phyloP scores from a whole-genome alignment of 2,888 invertebrate genomes.

The Sphecodes monilicornis region DNA sequence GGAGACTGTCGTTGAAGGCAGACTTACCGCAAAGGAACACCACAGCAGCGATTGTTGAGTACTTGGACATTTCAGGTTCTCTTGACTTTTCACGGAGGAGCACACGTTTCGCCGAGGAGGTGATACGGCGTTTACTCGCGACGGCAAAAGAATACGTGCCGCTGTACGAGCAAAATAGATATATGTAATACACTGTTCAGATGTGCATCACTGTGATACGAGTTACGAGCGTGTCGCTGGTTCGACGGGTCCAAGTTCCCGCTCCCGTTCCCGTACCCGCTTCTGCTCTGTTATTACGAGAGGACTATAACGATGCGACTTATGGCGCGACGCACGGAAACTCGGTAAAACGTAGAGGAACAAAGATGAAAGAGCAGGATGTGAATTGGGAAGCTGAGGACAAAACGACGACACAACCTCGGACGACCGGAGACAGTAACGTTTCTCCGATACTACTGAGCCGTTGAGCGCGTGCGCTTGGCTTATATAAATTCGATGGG shows the following conservation, averaged over 20 bases:
- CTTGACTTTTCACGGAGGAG: not conserved
- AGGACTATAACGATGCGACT: constrained; percentile 16
- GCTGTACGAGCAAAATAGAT: not conserved
- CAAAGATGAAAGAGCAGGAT: constrained; percentile 4
- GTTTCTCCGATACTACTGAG: constrained; percentile 44
- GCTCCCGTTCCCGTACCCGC: not conserved
- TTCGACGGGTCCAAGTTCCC: not conserved
- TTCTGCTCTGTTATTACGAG: constrained; percentile 28
- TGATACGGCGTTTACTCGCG: not conserved
- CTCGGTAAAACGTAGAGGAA: not conserved
- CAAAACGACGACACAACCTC: not conserved
- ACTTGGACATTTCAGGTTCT: constrained; percentile 36
- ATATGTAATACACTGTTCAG: constrained; percentile 2
- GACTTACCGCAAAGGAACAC: constrained; percentile 57
- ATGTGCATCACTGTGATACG: constrained; percentile 23
- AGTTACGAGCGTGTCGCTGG: not conserved
- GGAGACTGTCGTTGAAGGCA: not conserved
- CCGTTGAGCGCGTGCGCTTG: constrained; percentile 52
- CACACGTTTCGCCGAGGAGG: not conserved
- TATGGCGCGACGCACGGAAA: not conserved
- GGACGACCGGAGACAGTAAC: not conserved
- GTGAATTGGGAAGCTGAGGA: not conserved
- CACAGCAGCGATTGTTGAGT: constrained; percentile 18
- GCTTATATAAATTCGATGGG: constrained; percentile 58
- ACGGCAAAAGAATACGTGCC: not conserved